A percentile compares a stretch with the other conserved stretches of the same genome.
Evolutionary conservation across 2,888 invertebrate species (phyloP).

Genomic region (Meliscaeva auricollis): DNA sequence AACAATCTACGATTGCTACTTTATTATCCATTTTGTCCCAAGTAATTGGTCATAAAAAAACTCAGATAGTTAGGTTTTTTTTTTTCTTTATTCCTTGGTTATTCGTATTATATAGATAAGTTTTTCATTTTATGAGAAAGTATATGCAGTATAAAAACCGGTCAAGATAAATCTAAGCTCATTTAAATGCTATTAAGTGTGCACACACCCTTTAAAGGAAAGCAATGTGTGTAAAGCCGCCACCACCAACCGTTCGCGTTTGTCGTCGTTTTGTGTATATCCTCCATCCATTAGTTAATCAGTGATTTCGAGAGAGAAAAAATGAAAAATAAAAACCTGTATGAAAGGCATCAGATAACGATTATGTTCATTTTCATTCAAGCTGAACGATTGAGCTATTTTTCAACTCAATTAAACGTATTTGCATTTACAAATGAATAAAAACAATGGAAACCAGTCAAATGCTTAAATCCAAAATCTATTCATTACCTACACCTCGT

Average conservation of each 20-base stretch:
- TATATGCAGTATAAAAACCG: slow-evolving; percentile 43
- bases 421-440: slow-evolving; percentile 62
- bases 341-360: background rate
- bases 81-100: background rate
- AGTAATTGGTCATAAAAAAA: slow-evolving; percentile 57
- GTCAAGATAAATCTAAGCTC: slow-evolving; percentile 57
- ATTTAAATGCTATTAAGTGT: slow-evolving; percentile 60
- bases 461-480: slow-evolving; percentile 35
- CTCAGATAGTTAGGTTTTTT: slow-evolving; percentile 8
- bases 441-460: slow-evolving; percentile 55
- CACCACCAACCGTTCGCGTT: background rate
- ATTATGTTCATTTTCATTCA: slow-evolving; percentile 8
- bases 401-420: slow-evolving; percentile 62
- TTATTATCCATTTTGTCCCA: slow-evolving; percentile 48
- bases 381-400: slow-evolving; percentile 33
- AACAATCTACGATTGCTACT: slow-evolving; percentile 41
- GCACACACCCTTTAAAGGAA: slow-evolving; percentile 51
- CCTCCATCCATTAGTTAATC: slow-evolving; percentile 4
- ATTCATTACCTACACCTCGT: slow-evolving; percentile 31
- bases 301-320: slow-evolving; percentile 34
- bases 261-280: background rate
- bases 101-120: slow-evolving; percentile 31
- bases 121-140: slow-evolving; percentile 8
- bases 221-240: slow-evolving; percentile 8
- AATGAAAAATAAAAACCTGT: background rate